Evolutionary conservation across 2,797 vertebrate genomes (phyloP).

Genomic region (Clarias fuscus): DNA sequence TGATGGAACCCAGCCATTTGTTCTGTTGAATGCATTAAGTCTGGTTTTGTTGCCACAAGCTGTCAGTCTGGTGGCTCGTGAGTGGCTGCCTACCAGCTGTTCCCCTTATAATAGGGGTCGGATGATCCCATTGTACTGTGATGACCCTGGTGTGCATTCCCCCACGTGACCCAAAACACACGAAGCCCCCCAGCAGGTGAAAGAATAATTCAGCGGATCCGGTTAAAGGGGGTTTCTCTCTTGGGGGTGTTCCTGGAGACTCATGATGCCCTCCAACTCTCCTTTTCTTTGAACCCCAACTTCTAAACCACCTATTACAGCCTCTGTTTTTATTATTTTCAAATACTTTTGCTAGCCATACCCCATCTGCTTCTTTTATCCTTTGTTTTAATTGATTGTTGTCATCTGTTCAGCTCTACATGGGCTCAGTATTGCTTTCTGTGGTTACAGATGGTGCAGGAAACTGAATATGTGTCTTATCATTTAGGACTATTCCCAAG

Average conservation of each 20-base stretch:
- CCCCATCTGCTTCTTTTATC: constrained; percentile 55
- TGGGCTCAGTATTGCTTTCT: constrained; percentile 4
- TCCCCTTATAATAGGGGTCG: constrained; percentile 57
- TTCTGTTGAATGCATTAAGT: constrained; percentile 45
- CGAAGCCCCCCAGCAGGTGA: constrained; percentile 48
- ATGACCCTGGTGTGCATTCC: constrained; percentile 53
- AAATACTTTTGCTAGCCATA: constrained; percentile 27
- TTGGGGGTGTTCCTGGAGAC: constrained; percentile 7
- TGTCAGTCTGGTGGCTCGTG: constrained; percentile 51
- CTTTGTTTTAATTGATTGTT: constrained; percentile 23
- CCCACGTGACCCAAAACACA: constrained; percentile 46
- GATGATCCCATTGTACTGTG: constrained; percentile 53
- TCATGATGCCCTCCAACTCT: constrained; percentile 21
- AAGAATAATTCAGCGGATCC: constrained; percentile 39
- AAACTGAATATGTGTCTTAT: constrained; percentile 5
- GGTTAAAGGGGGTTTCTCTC: constrained; percentile 20
- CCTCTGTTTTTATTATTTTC: constrained; percentile 4
- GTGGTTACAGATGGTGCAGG: constrained; percentile 16
- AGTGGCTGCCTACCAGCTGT: constrained; percentile 65
- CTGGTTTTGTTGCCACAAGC: constrained; percentile 59
- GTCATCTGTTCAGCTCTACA: constrained; percentile 16
- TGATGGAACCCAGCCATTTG: constrained; percentile 23
- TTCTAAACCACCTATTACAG: constrained; percentile 25
- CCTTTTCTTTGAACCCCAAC: neutral
- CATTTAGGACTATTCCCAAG: neutral